Conservation (phyloP, 2,888 invertebrate genomes). For the Tipula confusa region DNA sequence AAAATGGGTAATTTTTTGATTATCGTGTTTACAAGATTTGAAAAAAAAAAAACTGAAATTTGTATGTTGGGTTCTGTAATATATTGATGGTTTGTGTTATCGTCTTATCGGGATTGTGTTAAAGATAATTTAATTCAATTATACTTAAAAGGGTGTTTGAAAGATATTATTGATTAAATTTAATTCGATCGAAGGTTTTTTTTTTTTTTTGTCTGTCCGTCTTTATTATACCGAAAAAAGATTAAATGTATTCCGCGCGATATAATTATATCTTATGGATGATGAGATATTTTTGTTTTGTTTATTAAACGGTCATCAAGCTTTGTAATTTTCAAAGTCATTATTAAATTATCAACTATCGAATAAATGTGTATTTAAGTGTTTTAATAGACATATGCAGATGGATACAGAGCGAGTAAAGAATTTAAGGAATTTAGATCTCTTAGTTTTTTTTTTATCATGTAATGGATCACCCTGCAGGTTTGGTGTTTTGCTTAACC, state of each 20-base stretch:
- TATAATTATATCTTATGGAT: not conserved
- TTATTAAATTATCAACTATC: constrained; percentile 30
- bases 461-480: not conserved
- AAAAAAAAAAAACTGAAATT: no score
- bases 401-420: not conserved
- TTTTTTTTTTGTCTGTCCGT: not conserved
- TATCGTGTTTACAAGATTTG: constrained; percentile 28
- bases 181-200: not conserved
- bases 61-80: not conserved
- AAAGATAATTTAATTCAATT: constrained; percentile 20
- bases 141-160: not conserved
- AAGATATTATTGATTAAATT: constrained; percentile 25
- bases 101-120: constrained; percentile 20
- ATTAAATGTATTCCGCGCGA: not conserved
- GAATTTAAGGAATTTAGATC: not conserved
- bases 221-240: not conserved
- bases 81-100: not conserved
- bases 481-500: no score
- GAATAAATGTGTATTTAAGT: not conserved
- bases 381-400: not conserved
- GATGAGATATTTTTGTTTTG: not conserved
- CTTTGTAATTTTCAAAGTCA: constrained; percentile 29
- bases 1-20: constrained; percentile 27
- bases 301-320: constrained; percentile 30
- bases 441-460: not conserved